These are phyloP conservation scores for Kryphioiulus occultus DNA, from an alignment of 2,888 invertebrate genomes.

Conservation along the genomic window DNA sequence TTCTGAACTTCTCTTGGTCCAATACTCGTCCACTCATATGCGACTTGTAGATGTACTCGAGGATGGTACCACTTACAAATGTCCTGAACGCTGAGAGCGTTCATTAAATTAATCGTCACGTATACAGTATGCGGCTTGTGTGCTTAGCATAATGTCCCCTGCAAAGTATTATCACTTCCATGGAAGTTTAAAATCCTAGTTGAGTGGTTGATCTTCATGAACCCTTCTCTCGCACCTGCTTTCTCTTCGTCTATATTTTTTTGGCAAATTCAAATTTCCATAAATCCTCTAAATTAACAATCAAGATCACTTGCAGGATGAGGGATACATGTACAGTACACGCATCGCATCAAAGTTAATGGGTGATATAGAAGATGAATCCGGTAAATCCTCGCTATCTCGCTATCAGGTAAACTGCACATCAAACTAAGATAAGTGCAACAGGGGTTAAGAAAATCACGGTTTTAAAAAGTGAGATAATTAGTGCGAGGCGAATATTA, in stretches of 20 bases:
- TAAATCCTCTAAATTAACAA: background rate
- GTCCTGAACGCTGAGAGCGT: background rate
- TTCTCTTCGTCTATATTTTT: background rate
- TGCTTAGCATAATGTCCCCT: background rate
- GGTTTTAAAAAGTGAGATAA: constrained; percentile 9
- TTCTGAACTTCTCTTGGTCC: too few species aligned
- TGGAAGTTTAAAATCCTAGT: too few species aligned
- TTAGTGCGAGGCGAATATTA: background rate
- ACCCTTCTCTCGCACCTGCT: too few species aligned
- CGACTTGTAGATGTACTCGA: too few species aligned
- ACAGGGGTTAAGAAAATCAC: background rate
- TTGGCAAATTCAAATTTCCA: background rate
- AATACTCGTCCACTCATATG: too few species aligned
- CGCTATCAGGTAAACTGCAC: background rate
- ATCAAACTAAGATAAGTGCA: background rate
- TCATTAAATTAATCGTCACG: background rate
- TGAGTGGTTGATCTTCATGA: too few species aligned
- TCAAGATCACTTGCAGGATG: background rate
- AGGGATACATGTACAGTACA: background rate
- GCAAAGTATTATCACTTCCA: too few species aligned
- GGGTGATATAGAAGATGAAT: background rate
- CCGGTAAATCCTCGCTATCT: background rate
- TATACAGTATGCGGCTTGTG: background rate
- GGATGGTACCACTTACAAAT: too few species aligned
- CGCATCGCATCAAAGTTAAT: background rate